Percentiles rank a stretch among this genome's conserved stretches.
phyloP scores from a whole-genome alignment of 2,797 vertebrate species.

The Hippopotamyrus pictus region DNA sequence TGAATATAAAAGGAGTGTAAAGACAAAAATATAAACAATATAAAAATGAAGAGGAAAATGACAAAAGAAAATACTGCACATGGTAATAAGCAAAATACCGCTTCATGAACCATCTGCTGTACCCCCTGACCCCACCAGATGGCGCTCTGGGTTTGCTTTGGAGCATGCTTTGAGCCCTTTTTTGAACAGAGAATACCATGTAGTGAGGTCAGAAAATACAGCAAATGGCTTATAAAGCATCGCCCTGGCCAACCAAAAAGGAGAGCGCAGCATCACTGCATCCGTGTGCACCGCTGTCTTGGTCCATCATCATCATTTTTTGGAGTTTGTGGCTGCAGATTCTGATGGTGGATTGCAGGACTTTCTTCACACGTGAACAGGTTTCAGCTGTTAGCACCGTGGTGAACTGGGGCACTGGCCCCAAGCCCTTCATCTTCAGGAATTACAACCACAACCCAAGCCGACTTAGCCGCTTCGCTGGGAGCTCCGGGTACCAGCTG shows the following conservation, averaged over 20 bases:
- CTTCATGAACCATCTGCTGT: background rate
- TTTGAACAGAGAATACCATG: background rate
- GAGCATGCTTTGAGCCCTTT: background rate
- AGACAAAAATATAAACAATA: background rate
- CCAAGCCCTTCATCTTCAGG: slow-evolving; percentile 65
- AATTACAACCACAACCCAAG: slow-evolving; percentile 66
- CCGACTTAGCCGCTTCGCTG: slow-evolving; percentile 57
- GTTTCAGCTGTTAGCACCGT: slow-evolving; percentile 67
- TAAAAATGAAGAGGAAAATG: background rate
- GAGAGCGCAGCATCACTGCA: background rate
- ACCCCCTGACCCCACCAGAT: background rate
- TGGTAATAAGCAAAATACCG: background rate
- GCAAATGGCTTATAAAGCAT: background rate
- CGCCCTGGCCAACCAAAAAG: background rate
- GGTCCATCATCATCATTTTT: background rate
- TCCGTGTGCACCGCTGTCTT: background rate
- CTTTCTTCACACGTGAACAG: slow-evolving; percentile 30
- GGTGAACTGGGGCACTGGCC: slow-evolving; percentile 64
- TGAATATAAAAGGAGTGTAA: background rate
- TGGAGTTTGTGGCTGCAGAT: background rate
- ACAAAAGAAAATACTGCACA: background rate
- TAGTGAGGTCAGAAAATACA: background rate
- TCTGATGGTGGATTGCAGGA: background rate
- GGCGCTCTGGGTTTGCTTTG: background rate
- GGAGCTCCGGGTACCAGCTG: slow-evolving; percentile 55